Percentiles rank a stretch among this genome's conserved stretches.
Evolutionary conservation across 1,140 invertebrate genomes (phyloP).

Genomic region (Orius laevigatus): DNA sequence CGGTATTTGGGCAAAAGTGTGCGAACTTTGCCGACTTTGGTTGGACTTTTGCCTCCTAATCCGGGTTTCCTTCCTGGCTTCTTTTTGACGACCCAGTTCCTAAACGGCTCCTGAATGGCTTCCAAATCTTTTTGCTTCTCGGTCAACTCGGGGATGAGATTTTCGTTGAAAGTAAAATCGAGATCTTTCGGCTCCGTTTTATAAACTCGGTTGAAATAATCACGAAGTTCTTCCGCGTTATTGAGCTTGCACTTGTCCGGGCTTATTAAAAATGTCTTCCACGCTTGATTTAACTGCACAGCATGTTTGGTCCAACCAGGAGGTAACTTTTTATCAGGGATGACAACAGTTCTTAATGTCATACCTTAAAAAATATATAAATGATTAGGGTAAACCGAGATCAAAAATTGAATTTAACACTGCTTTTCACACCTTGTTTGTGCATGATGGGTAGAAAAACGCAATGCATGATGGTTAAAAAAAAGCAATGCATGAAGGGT

Average conservation of each 20-base stretch:
- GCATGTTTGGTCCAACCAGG: conserved; percentile 59
- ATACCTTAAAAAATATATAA: conserved; percentile 20
- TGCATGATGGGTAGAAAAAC: too few species aligned
- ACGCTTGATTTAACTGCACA: conserved; percentile 26
- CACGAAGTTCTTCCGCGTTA: conserved; percentile 3
- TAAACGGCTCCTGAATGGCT: not conserved
- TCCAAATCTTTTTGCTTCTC: conserved; percentile 9
- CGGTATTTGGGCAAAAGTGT: conserved; percentile 12
- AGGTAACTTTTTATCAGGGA: conserved; percentile 52
- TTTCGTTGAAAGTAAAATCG: conserved; percentile 8
- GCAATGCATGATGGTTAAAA: too few species aligned
- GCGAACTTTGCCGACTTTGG: conserved; percentile 8
- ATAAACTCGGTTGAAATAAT: conserved; percentile 3
- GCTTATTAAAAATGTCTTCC: not conserved
- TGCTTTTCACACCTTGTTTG: not conserved
- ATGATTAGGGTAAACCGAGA: not conserved
- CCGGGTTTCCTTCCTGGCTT: not conserved
- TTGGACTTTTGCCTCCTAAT: conserved; percentile 3
- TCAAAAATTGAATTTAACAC: not conserved
- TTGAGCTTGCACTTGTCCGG: conserved; percentile 12
- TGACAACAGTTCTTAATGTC: conserved; percentile 41
- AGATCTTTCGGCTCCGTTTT: conserved; percentile 1
- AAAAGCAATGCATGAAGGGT: too few species aligned
- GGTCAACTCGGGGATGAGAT: not conserved
- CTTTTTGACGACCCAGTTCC: not conserved